phyloP scores from a whole-genome alignment of 2,888 invertebrate species.

The Baccha elongata region DNA sequence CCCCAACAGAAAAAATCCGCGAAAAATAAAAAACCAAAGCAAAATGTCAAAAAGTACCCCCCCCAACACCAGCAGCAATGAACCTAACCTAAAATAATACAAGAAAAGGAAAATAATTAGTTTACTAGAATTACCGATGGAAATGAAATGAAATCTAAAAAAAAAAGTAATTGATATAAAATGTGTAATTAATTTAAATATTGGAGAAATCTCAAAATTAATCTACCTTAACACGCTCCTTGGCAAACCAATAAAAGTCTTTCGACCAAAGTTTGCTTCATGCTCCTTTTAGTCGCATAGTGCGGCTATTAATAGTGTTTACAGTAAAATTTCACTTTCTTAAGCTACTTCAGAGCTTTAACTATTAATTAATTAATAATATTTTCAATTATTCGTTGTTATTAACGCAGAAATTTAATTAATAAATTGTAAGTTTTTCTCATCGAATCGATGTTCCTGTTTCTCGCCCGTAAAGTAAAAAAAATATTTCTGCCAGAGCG shows the following conservation, averaged over 20 bases:
- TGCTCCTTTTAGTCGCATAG: conserved; percentile 52
- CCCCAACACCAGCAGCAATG: conserved; percentile 54
- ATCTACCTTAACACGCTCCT: conserved; percentile 67
- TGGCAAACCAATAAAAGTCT: conserved; percentile 46
- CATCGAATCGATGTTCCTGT: conserved; percentile 67
- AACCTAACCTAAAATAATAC: conserved; percentile 67
- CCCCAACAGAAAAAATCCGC: conserved; percentile 50
- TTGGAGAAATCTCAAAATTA: conserved; percentile 8
- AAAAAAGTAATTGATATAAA: conserved; percentile 7
- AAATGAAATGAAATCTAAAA: conserved; percentile 20
- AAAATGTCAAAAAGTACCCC: conserved; percentile 60
- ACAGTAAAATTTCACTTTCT: conserved; percentile 28
- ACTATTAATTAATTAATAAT: conserved; percentile 18
- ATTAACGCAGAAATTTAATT: conserved; percentile 52
- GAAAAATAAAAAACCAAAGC: conserved; percentile 57
- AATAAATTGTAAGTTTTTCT: conserved; percentile 60
- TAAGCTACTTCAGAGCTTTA: conserved; percentile 16
- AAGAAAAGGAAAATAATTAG: conserved; percentile 38
- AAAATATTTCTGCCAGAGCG: conserved; percentile 52
- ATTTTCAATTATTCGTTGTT: conserved; percentile 24
- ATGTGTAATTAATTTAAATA: conserved; percentile 6
- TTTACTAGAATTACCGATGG: conserved; percentile 30
- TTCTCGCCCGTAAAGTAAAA: conserved; percentile 61
- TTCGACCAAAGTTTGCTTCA: conserved; percentile 56
- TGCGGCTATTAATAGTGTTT: conserved; percentile 32